phyloP scores from a whole-genome alignment of 2,113 vertebrate species.

The Phylloscopus trochiloides region DNA sequence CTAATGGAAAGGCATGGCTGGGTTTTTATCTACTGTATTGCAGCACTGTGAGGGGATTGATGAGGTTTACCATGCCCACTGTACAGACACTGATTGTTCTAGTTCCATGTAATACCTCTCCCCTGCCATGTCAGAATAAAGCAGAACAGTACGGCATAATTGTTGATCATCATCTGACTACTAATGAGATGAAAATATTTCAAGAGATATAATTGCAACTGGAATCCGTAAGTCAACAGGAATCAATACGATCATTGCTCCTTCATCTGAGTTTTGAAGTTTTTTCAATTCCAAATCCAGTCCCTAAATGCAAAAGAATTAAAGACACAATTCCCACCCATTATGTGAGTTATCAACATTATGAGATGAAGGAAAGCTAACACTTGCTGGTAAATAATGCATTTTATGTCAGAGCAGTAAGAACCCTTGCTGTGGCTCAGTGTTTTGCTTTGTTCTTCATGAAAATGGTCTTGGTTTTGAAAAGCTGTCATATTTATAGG shows the following conservation, averaged over 20 bases:
- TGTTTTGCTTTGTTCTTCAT: not conserved
- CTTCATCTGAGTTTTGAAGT: not conserved
- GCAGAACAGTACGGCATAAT: not conserved
- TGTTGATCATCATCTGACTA: not conserved
- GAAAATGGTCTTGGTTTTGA: not conserved
- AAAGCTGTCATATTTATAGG: not conserved
- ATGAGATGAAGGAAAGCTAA: not conserved
- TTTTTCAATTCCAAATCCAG: not conserved
- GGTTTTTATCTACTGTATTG: fast-evolving
- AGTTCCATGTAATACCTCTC: not conserved
- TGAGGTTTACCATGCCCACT: not conserved
- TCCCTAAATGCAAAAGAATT: not conserved
- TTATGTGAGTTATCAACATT: not conserved
- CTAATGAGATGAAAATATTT: not conserved
- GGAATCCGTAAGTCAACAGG: not conserved
- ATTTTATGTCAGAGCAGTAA: not conserved
- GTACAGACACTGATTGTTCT: not conserved
- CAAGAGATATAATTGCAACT: not conserved
- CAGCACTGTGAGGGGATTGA: not conserved
- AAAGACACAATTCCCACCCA: not conserved
- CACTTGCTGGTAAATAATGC: not conserved
- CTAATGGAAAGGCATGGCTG: not conserved
- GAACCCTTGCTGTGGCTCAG: not conserved
- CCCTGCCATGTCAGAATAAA: not conserved
- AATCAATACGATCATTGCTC: not conserved